Evolutionary conservation across 2,888 invertebrate genomes (phyloP), one percentile per base, ranked within the genome.

Genomic region (Frankliniella intonsa): DNA sequence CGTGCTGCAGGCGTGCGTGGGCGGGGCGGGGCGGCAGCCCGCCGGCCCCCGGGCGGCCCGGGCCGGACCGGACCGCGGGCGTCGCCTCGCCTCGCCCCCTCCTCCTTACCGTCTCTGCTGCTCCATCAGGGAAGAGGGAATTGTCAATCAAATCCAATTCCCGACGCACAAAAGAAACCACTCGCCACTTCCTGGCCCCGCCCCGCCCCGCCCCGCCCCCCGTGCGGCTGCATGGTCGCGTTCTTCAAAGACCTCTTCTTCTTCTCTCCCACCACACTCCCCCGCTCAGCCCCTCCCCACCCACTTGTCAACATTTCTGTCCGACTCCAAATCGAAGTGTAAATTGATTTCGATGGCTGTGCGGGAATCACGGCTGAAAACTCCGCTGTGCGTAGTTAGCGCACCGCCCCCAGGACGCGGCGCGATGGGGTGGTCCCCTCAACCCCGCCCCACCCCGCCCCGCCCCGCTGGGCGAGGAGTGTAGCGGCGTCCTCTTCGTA

Each of bases 121-220:
- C 69, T 12, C 69, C 69, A 76, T 76, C 69, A 76, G 69, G 69
- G 69, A 76, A 25, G 69, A 76, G 69, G 69, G 69, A 76, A 76
- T 76, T 76, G 69, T 76, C 69, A 76, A 76, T 76, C 69, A 76
- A 76, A 76, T 76, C 69, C 69, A 76, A 76, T 76, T 76, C 69
- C 69, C 69, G 69, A 25, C 69, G 12, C 69, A 76, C 69, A 76
- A 76, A 76, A 76, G 69, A 76, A 76, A 25, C 69, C 69, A 76
- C 69, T 76, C 69, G 25, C 69, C 69, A 76, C 69, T 76, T 76
- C 69, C 69, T 76, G 69, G 69, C 69, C 25, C 69, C 69, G n/a
- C 9, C 69, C 69, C 22, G n/a, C 69, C 22, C 69, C 69, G 19
- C 69, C 22, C 69, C 69, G 19, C 69, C 22, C 69, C 55, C 55